Evolutionary conservation across 2,888 invertebrate species (phyloP), one percentile per base, ranked within the genome.

Genomic region (Platypus cylindrus): DNA sequence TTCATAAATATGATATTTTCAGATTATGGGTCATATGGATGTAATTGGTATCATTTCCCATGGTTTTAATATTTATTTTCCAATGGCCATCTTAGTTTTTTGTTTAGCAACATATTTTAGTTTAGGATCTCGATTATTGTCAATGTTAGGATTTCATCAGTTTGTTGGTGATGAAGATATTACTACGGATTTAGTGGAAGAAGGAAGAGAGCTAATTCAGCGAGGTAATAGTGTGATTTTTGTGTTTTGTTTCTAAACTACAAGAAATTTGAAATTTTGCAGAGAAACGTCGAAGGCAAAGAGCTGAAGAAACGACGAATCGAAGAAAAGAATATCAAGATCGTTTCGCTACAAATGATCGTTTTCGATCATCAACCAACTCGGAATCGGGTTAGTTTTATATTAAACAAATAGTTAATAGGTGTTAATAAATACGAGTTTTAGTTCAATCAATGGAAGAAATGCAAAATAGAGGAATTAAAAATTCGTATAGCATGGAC

Each of bases 21-120:
- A 81, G 83, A 79, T 94, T 49, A 98, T 98, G 97, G 98, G 98
- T 0, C 97, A 98, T 59, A 90, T 98, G 93, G 95, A 97, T 62
- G 93, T 98, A 1, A 79, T 99, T 35, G 82, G 86, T 17, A 87
- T 98, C 41, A 86, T 98, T 46, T 85, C 95, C 0, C 86, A 94
- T 59, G 97, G 97, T 5, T 97, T 99, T 67, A 98, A 98, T 65
- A 84, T 99, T 35, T 99, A 98, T 65, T 94, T 99, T 62, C 98
- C 98, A 1, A 95, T 97, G 76, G 77, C 87, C 39, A 94, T 99
- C 58, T 73, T 97, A 38, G 73, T 82, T 25, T 78, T 98, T 48
- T 95, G 97, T 55, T 63, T 87, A 36, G 85, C 93, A 36, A 98
- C 95, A 0, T 93, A 90, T 68, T 86, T 91, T 56, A 87, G 87